Evolutionary conservation across 2,113 vertebrate genomes (phyloP).

Genomic region (Mesoclemmys tuberculata): DNA sequence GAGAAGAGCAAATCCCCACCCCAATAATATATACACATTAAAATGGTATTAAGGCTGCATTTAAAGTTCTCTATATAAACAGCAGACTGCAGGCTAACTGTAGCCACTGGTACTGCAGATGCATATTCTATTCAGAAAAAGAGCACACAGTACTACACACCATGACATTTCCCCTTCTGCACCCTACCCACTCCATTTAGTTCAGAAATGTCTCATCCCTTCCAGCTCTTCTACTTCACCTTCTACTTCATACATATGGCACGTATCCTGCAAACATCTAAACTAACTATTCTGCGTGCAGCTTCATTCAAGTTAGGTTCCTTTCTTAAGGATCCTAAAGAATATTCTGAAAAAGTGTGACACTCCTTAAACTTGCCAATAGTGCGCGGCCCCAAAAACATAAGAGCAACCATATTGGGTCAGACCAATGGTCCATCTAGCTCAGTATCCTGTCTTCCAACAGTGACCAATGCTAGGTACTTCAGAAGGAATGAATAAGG

Average conservation of each 20-base stretch:
- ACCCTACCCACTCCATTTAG: background rate
- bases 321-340: background rate
- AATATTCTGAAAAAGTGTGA: background rate
- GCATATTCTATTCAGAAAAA: accelerated
- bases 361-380: background rate
- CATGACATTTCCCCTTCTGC: background rate
- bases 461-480: background rate
- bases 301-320: background rate
- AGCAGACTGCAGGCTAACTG: background rate
- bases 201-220: background rate
- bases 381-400: background rate
- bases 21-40: accelerated
- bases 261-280: background rate
- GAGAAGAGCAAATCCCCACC: background rate
- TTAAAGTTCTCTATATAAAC: accelerated
- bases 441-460: background rate
- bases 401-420: background rate
- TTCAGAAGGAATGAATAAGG: too few relatives aligned
- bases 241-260: background rate
- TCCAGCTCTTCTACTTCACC: background rate
- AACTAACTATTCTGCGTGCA: background rate
- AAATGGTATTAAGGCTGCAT: background rate
- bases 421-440: background rate
- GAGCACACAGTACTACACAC: accelerated
- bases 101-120: background rate